Percentiles rank a stretch among this genome's conserved stretches.
phyloP scores from a whole-genome alignment of 2,113 vertebrate genomes.

The Sebastes schlegelii region DNA sequence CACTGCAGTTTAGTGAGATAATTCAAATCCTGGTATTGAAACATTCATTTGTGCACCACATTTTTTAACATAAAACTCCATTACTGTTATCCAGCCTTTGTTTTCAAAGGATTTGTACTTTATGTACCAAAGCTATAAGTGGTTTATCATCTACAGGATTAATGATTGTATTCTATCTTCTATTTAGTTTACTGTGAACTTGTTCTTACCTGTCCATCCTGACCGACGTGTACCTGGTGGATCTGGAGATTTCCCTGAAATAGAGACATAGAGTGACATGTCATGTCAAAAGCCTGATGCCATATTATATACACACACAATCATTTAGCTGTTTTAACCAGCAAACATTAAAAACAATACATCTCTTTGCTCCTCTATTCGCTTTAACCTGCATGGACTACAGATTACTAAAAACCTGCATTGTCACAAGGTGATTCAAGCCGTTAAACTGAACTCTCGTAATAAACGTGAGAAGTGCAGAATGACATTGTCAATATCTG shows the following conservation, averaged over 20 bases:
- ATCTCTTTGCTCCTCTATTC: neutral
- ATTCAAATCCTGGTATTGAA: neutral
- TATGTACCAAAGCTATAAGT: neutral
- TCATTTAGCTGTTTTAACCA: neutral
- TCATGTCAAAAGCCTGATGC: constrained; percentile 15
- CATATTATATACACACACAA: neutral
- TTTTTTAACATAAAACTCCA: neutral
- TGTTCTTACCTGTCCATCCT: constrained; percentile 95
- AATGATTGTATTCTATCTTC: neutral
- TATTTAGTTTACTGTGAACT: neutral
- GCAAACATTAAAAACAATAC: neutral
- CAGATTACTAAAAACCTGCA: neutral
- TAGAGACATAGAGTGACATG: constrained; percentile 7
- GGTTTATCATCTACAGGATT: neutral
- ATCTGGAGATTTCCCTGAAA: constrained; percentile 97
- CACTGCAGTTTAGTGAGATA: neutral
- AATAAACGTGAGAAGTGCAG: neutral
- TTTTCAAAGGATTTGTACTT: neutral
- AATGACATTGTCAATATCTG: neutral
- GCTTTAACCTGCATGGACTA: neutral
- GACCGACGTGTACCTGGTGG: constrained; percentile 95
- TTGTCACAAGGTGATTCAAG: neutral
- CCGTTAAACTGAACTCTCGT: neutral
- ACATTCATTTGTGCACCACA: neutral
- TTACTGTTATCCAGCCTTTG: neutral